Evolutionary conservation across 2,113 vertebrate genomes (phyloP), one percentile per base, ranked within the genome.

Genomic region (Oplegnathus fasciatus): DNA sequence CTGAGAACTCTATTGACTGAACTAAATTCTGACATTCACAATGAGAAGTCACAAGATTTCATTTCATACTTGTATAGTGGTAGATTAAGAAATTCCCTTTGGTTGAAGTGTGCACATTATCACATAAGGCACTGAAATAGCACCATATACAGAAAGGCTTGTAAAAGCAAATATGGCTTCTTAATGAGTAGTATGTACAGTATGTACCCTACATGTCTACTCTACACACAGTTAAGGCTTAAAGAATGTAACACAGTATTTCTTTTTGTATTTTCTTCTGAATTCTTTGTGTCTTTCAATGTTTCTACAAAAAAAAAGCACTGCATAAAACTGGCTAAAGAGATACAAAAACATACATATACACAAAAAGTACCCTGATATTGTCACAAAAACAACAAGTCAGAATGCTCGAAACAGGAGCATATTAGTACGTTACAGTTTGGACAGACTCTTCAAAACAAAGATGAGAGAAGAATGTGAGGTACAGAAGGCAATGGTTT

Each of bases 291-390:
- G 17, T 71, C 14, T 18, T 58, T 72, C 8, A 34, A 75, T 48
- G 13, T 26, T 37, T 28, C 10, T 26, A 9, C 0, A 13, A 55
- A 66, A 72, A 22, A 40, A 34, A 26, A 22, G 69, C 80, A 55
- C 52, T 73, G 52, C 44, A 68, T 64, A 75, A 70, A 79, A 74
- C 28, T 78, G 44, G 28, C 11, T 40, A 46, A 78, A 79, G 44
- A 87, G 7, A 75, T 44, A 52, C 55, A 82, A 76, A 86, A 50
- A 58, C n/a, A 78, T 15, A 66, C 64, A 70, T 18, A 28, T 24
- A 62, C 62, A 86, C 28, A 82, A 91, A 65, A 86, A 81, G 93
- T 93, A 93, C 92, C 93, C 92, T 94, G 91, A 94, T 90, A 79
- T 78, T 76, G 70, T 83, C 40, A 83, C 58, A 72, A 70, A 32